Evolutionary conservation across 2,888 invertebrate species (phyloP).

Genomic region (Phoenoteleia sp.): DNA sequence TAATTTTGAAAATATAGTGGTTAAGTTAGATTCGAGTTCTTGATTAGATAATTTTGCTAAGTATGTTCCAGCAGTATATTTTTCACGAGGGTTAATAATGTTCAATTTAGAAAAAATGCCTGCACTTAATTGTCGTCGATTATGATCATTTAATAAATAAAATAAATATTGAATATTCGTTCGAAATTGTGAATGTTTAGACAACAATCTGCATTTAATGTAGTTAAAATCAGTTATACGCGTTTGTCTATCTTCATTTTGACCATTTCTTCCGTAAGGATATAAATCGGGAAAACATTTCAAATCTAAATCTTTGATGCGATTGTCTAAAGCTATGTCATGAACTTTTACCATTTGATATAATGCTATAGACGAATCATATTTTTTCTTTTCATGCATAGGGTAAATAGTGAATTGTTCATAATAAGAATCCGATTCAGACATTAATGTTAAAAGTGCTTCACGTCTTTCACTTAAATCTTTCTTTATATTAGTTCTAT

Average conservation of each 20-base stretch:
- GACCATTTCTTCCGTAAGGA: no score
- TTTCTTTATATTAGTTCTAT: no score
- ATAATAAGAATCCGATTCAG: no score
- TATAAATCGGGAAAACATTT: no score
- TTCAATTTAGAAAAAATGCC: no score
- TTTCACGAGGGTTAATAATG: no score
- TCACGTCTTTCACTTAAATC: neutral
- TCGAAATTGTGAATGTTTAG: neutral
- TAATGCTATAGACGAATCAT: conserved; percentile 28
- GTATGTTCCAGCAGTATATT: conserved; percentile 68
- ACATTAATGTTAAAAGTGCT: no score
- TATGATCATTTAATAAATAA: conserved; percentile 2
- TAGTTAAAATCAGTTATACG: conserved; percentile 24
- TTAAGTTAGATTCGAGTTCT: conserved; percentile 67
- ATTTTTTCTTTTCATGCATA: no score
- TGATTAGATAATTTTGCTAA: conserved; percentile 46
- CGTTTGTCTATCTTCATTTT: conserved; percentile 58
- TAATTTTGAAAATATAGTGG: conserved; percentile 69
- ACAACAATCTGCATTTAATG: neutral
- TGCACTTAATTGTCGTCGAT: conserved; percentile 41
- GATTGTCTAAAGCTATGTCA: conserved; percentile 66
- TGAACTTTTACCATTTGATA: conserved; percentile 65
- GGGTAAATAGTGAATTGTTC: no score
- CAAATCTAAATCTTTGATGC: conserved; percentile 60
- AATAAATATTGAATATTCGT: no score